Percentiles rank a stretch among this genome's conserved stretches.
phyloP scores from a whole-genome alignment of 2,888 invertebrate species.

The Pheosia gnoma region DNA sequence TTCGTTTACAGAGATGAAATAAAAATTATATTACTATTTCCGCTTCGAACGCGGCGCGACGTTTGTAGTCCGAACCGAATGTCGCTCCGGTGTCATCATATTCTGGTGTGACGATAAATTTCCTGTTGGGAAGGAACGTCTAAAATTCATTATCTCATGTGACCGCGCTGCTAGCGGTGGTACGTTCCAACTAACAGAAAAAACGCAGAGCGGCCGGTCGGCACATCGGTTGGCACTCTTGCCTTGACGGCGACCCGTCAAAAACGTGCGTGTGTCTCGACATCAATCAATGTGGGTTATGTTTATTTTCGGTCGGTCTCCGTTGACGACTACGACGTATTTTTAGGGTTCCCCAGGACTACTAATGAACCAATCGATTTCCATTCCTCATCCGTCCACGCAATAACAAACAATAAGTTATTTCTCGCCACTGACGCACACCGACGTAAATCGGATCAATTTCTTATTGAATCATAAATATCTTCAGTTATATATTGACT shows the following conservation, averaged over 20 bases:
- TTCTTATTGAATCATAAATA: slow-evolving; percentile 7
- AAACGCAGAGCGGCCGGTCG: slow-evolving; percentile 33
- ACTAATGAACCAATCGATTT: slow-evolving; percentile 37
- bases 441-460: background rate
- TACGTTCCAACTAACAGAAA: slow-evolving; percentile 65
- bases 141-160: slow-evolving; percentile 64
- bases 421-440: slow-evolving; percentile 1
- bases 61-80: slow-evolving; percentile 39
- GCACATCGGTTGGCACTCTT: slow-evolving; percentile 67
- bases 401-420: slow-evolving; percentile 1
- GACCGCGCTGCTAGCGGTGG: slow-evolving; percentile 45
- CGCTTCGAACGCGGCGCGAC: slow-evolving; percentile 35
- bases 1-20: slow-evolving; percentile 51
- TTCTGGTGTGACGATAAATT: slow-evolving; percentile 52
- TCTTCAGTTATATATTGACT: slow-evolving; percentile 12
- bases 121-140: slow-evolving; percentile 60
- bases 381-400: slow-evolving; percentile 12
- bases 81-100: slow-evolving; percentile 42
- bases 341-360: slow-evolving; percentile 44
- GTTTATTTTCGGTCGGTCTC: slow-evolving; percentile 68
- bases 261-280: slow-evolving; percentile 71
- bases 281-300: slow-evolving; percentile 76
- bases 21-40: slow-evolving; percentile 52
- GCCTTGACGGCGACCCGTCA: slow-evolving; percentile 71
- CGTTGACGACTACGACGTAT: slow-evolving; percentile 51